Percentiles rank a stretch among this genome's conserved stretches.
These are phyloP conservation scores for Periophthalmodon schlosseri DNA, from an alignment of 2,113 vertebrate genomes.

Conservation along the genomic window DNA sequence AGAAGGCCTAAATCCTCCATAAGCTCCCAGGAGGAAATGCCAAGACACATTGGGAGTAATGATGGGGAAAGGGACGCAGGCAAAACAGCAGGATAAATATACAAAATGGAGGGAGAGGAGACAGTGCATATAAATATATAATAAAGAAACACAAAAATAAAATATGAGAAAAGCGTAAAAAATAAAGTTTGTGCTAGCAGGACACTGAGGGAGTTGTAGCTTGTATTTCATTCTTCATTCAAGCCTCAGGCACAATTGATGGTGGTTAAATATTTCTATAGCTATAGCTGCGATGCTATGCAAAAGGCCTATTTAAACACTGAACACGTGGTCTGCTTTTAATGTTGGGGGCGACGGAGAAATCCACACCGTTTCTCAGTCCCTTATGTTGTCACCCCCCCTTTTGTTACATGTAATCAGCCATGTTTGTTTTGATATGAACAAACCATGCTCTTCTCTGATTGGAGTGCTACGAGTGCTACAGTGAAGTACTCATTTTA, in stretches of 20 bases:
- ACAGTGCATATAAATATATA: background rate
- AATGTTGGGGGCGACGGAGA: too few species aligned
- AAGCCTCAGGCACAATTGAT: background rate
- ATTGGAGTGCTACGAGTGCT: too few species aligned
- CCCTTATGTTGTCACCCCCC: too few species aligned
- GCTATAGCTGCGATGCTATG: too few species aligned
- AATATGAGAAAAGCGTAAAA: too few species aligned
- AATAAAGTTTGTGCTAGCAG: background rate
- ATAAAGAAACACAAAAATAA: background rate
- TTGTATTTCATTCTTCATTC: background rate
- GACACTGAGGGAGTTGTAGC: background rate
- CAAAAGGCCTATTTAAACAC: too few species aligned
- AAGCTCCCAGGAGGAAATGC: conserved; percentile 50
- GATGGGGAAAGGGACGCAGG: conserved; percentile 42
- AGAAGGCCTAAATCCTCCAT: conserved; percentile 61
- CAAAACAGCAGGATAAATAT: conserved; percentile 25
- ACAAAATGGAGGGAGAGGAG: conserved; percentile 7
- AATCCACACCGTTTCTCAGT: too few species aligned
- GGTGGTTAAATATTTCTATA: background rate
- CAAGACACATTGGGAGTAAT: conserved; percentile 48
- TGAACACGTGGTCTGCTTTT: too few species aligned
- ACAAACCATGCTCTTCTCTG: too few species aligned
- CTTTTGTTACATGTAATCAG: too few species aligned
- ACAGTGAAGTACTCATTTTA: too few species aligned
- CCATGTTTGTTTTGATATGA: too few species aligned